These are phyloP conservation scores for Cephonodes hylas DNA, from an alignment of 2,888 invertebrate species.

Conservation along the genomic window DNA sequence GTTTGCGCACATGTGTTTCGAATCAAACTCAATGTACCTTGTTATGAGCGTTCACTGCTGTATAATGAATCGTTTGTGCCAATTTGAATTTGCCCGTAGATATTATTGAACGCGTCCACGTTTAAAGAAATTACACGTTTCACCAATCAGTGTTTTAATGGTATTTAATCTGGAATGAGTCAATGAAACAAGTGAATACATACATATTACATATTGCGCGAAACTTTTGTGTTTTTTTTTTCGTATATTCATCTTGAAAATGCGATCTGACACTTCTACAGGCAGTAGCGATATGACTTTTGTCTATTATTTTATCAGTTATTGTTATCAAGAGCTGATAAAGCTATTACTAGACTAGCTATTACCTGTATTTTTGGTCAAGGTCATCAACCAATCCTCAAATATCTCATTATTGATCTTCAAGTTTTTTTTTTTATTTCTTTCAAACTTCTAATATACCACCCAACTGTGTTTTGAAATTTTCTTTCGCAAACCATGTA, in stretches of 20 bases:
- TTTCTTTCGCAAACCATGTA: no score
- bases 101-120: slow-evolving; percentile 13
- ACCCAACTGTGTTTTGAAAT: no score
- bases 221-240: background rate
- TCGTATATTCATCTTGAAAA: background rate
- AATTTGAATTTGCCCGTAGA: slow-evolving; percentile 30
- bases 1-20: slow-evolving; percentile 41
- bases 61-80: slow-evolving; percentile 42
- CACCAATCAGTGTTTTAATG: background rate
- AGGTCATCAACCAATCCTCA: no score
- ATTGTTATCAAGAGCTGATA: background rate
- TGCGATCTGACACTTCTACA: background rate
- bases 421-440: no score
- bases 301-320: background rate
- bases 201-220: no score
- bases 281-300: background rate
- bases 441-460: no score
- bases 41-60: slow-evolving; percentile 35
- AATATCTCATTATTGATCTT: no score
- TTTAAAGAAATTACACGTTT: slow-evolving; percentile 19
- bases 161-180: background rate
- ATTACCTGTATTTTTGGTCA: no score
- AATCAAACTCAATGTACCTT: slow-evolving; percentile 45
- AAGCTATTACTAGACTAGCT: no score
- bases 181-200: background rate